phyloP scores from a whole-genome alignment of 2,888 invertebrate species.

The Ormyrus thymus region DNA sequence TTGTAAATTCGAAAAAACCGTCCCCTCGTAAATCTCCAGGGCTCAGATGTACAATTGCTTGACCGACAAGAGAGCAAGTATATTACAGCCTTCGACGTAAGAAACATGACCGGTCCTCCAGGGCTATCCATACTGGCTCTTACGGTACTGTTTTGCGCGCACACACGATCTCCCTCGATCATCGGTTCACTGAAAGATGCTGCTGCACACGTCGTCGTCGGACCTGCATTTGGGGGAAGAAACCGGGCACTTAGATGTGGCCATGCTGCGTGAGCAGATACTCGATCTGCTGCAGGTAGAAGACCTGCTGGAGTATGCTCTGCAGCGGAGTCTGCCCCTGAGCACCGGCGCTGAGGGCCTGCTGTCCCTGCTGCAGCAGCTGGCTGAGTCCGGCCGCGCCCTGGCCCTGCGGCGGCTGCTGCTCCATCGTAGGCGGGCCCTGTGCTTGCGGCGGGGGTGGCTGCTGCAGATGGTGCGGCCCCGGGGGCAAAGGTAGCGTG shows the following conservation, averaged over 20 bases:
- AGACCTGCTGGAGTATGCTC: slow-evolving; percentile 71
- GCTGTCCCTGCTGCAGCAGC: slow-evolving; percentile 67
- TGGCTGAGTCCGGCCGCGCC: slow-evolving; percentile 67
- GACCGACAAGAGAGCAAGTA: neutral
- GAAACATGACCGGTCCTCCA: neutral
- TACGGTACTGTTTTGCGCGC: slow-evolving; percentile 19
- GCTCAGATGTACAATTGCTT: neutral
- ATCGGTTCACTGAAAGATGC: neutral
- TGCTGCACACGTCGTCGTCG: neutral
- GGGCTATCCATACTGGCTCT: neutral
- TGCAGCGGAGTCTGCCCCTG: slow-evolving; percentile 71
- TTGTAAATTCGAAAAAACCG: neutral
- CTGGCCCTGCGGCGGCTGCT: slow-evolving; percentile 61
- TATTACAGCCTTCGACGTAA: neutral
- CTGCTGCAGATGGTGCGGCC: slow-evolving; percentile 61
- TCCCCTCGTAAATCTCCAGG: neutral
- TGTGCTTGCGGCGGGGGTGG: slow-evolving; percentile 63
- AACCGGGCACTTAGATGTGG: slow-evolving; percentile 62
- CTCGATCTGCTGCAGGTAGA: slow-evolving; percentile 70
- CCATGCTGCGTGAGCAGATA: slow-evolving; percentile 71
- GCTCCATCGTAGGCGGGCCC: slow-evolving; percentile 51
- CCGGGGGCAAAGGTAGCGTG: slow-evolving; percentile 61
- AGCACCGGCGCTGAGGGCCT: slow-evolving; percentile 56
- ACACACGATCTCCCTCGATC: slow-evolving; percentile 25
- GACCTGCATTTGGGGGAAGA: neutral